A percentile compares a stretch with the other conserved stretches of the same genome.
These are phyloP conservation scores for Sciurus carolinensis DNA, from an alignment of 2,797 vertebrate species.

Conservation along the genomic window DNA sequence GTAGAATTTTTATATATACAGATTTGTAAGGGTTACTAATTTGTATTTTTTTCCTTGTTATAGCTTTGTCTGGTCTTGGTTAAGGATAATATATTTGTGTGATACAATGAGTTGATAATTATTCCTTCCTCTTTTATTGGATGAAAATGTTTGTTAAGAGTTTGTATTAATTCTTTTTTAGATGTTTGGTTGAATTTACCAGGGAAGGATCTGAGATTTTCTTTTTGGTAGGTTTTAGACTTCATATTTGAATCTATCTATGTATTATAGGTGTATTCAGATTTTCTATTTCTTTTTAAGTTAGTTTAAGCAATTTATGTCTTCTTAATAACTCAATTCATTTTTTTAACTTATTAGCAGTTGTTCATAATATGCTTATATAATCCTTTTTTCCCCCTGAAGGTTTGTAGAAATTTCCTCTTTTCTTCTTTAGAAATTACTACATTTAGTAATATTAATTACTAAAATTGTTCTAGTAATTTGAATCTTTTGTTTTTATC, in stretches of 20 bases:
- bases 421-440: neutral
- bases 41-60: neutral
- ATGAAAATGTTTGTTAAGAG: neutral
- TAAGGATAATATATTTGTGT: neutral
- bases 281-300: slow-evolving; percentile 3
- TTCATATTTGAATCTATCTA: neutral
- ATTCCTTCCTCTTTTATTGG: neutral
- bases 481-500: slow-evolving; percentile 7
- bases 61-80: slow-evolving; percentile 11
- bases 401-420: neutral
- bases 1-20: neutral
- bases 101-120: neutral
- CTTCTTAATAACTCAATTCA: slow-evolving; percentile 40
- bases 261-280: neutral
- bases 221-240: neutral
- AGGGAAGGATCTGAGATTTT: neutral
- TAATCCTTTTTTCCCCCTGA: neutral
- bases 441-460: too few species aligned
- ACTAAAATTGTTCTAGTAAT: neutral
- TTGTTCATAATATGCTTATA: neutral
- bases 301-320: neutral
- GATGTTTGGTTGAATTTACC: slow-evolving; percentile 16
- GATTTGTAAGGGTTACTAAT: neutral
- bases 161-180: neutral
- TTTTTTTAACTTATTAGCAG: neutral